phyloP scores from a whole-genome alignment of 2,113 vertebrate genomes.

The Grammomys dolichurus region DNA sequence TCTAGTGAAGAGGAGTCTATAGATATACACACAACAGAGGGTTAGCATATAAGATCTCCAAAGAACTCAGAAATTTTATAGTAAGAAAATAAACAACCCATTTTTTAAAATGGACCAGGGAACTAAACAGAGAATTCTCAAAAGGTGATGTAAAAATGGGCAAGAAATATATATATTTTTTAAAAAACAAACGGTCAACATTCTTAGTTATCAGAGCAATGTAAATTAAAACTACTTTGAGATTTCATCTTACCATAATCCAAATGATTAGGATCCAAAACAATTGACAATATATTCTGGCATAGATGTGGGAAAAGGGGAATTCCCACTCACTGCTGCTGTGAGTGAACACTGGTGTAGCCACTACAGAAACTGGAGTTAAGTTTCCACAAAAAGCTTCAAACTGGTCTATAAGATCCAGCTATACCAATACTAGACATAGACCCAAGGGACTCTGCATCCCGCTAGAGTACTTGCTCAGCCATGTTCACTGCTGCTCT shows the following conservation, averaged over 20 bases:
- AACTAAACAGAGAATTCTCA: not conserved
- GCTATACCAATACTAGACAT: not conserved
- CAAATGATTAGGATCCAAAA: not conserved
- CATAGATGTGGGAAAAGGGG: not conserved
- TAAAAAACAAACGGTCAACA: not conserved
- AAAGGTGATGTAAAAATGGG: not conserved
- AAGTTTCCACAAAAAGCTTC: not conserved
- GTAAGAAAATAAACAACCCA: not conserved
- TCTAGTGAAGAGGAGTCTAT: not conserved
- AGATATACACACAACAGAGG: not conserved
- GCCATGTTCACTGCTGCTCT: not conserved
- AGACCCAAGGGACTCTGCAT: not conserved
- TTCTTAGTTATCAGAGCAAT: not conserved
- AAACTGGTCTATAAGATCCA: not conserved
- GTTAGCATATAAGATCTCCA: not conserved
- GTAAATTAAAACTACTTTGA: not conserved
- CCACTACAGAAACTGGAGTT: not conserved
- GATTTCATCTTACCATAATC: not conserved
- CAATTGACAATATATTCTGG: not conserved
- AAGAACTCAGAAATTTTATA: not conserved
- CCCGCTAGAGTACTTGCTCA: not conserved
- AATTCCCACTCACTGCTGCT: not conserved
- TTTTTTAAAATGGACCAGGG: not conserved
- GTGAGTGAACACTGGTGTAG: not conserved
- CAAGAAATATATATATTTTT: not conserved